phyloP scores from a whole-genome alignment of 2,888 invertebrate species.

The Sphaerolaimus hirsutus region DNA sequence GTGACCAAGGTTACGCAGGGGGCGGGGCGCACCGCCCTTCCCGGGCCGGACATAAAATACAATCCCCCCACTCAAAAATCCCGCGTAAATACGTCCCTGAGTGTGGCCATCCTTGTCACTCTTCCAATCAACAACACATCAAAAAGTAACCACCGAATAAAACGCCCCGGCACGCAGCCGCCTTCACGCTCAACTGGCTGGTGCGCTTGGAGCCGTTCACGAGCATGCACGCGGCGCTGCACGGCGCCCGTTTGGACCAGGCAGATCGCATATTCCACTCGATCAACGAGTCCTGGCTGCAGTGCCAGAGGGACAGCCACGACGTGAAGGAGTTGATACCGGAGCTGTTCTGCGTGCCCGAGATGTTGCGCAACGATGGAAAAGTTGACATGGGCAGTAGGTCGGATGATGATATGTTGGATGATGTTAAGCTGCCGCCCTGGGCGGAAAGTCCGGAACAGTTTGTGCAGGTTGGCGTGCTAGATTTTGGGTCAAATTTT shows the following conservation, averaged over 20 bases:
- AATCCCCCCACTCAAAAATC: too few relatives aligned
- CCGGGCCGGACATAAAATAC: too few relatives aligned
- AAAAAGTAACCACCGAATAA: too few relatives aligned
- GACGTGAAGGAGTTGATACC: constrained; percentile 98
- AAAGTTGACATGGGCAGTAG: constrained; percentile 60
- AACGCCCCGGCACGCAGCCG: too few relatives aligned
- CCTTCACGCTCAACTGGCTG: constrained; percentile 94
- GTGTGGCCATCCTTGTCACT: too few relatives aligned
- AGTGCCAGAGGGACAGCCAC: constrained; percentile 90
- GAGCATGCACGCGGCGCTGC: constrained; percentile 89
- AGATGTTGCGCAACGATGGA: constrained; percentile 80
- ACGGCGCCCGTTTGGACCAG: constrained; percentile 96
- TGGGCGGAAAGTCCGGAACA: constrained; percentile 84
- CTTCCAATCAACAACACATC: too few relatives aligned
- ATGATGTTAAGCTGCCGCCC: constrained; percentile 69
- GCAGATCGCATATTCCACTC: constrained; percentile 87
- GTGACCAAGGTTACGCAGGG: too few relatives aligned
- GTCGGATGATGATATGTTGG: constrained; percentile 57
- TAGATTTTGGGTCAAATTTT: too few relatives aligned
- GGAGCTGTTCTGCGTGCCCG: constrained; percentile 92
- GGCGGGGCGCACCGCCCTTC: too few relatives aligned
- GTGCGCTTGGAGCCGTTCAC: constrained; percentile 92
- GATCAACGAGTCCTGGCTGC: constrained; percentile 83
- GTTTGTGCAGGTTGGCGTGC: too few relatives aligned
- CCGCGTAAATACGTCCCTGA: too few relatives aligned